Evolutionary conservation across 2,113 vertebrate species (phyloP), one percentile per base, ranked within the genome.

Genomic region (Semicossyphus pulcher): DNA sequence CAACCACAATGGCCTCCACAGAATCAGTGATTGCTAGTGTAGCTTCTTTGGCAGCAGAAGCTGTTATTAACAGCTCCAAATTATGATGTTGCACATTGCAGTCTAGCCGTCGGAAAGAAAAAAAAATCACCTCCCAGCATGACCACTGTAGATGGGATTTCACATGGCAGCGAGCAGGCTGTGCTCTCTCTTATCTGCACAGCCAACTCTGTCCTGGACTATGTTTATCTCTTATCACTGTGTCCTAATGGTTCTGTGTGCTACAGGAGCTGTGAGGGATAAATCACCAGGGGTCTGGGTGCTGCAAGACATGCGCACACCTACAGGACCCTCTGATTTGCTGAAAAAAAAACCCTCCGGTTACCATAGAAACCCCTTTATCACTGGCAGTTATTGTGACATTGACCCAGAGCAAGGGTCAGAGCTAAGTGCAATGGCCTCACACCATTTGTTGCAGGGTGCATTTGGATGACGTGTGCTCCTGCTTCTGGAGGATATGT

Each of bases 331-430:
- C 53, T 72, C 53, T 52, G 51, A 77, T 83, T 88, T 71, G 67
- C 73, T 42, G 48, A 58, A 65, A 57, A 36, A 58, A 65, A 57
- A 36, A 2, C 23, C 57, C 51, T 51, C 26, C 1, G 6, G 84
- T 84, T 73, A 21, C 83, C 86, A 81, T 87, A 73, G 88, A 72
- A 87, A 90, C 86, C 66, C 47, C 68, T 74, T 78, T 81, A 86
- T 89, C 78, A 74, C 66, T 20, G 11, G 72, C 85, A 87, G 80
- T 89, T 80, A 84, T 81, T 61, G 81, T 88, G 88, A 89, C 86
- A 81, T 84, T 92, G 91, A 91, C 90, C 90, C 71, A 39, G 69
- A 85, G 80, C 72, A 63, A 60, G 76, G 84, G 67, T 77, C 66
- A 53, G 54, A 59, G 59, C 67, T 63, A 62, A 89, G 77, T 76